Base-by-base conservation (phyloP, 2,113 vertebrate species). In the Solea solea region DNA sequence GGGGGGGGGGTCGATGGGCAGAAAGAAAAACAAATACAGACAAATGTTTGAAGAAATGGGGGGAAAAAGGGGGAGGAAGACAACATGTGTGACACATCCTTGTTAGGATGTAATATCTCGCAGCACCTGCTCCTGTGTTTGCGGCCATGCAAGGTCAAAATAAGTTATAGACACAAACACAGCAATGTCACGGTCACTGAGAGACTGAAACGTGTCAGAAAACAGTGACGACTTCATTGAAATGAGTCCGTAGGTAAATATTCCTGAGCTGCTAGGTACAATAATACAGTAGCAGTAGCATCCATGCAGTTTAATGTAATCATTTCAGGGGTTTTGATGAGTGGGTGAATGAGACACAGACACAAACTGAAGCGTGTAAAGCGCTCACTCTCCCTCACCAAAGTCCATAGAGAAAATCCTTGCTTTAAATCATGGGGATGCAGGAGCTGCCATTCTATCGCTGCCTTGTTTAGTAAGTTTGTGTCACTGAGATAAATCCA, bases 21-120 rank as follows among this genome's bases (percentile, higher is more conserved):
- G 58, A 58, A 42, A 45, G 16, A 69, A 51, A 51, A 64, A 76
- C 50, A 56, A 68, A 64, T 40, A 72, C 10, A 62, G 56, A 46
- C 7, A 28, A 27, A 63, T 59, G 6, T 64, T 66, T 11, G 39
- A 66, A 77, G 56, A 56, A 68, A 44, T 1, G 64, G 63, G 68
- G 8, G 13, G 2, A 70, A 27, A 41, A 21, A 52, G 4, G 7
- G 10, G 14, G 15, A n/a, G 9, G 7, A 46, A 42, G 21, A 73
- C 56, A 48, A 48, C 42, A 63, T 14, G 10, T n/a, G 49, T 9
- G 11, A 48, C 3, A 46, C 7, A 69, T 68, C 55, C 7, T 46
- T 50, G 67, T 74, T 65, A 76, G 8, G 21, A 63, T 9, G 6
- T 46, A 57, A 60, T 64, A 71, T 63, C 50, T 21, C 12, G 4